Evolutionary conservation across 1,140 invertebrate species (phyloP).

Genomic region (Drosophila kohkoa): DNA sequence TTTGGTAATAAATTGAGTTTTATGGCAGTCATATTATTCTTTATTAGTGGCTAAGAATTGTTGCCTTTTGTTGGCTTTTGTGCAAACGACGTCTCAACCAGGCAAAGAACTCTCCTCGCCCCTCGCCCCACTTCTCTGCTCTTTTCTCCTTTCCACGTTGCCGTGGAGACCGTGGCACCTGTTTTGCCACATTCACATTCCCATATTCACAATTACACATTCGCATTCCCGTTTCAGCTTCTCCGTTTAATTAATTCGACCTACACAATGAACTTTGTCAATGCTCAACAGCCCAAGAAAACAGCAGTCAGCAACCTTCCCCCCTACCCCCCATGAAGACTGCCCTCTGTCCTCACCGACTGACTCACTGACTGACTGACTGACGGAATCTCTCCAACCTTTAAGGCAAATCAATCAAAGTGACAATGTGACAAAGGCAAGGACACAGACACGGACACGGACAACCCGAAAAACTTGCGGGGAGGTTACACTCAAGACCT

Average conservation of each 20-base stretch:
- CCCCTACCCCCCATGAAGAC: neutral
- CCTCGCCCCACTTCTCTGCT: neutral
- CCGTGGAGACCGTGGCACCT: constrained; percentile 15
- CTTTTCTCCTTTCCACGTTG: neutral
- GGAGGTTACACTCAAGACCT: neutral
- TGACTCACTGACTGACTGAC: neutral
- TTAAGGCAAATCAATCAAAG: constrained; percentile 66
- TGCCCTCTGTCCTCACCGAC: neutral
- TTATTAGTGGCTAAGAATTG: constrained; percentile 82
- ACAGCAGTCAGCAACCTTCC: neutral
- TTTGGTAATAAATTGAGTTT: constrained; percentile 83
- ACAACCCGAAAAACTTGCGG: neutral
- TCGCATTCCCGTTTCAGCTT: constrained; percentile 17
- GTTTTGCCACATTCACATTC: constrained; percentile 28
- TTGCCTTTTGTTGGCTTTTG: constrained; percentile 79
- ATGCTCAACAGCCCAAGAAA: constrained; percentile 39
- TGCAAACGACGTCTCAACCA: constrained; percentile 55
- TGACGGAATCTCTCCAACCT: constrained; percentile 2
- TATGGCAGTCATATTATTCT: constrained; percentile 83
- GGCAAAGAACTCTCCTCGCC: constrained; percentile 6
- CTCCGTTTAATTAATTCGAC: constrained; percentile 67
- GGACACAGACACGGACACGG: neutral
- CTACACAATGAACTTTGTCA: constrained; percentile 54
- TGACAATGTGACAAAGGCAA: constrained; percentile 28
- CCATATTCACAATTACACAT: constrained; percentile 35